Conservation (phyloP, 2,797 vertebrate genomes). For the Buphagus erythrorhynchus region DNA sequence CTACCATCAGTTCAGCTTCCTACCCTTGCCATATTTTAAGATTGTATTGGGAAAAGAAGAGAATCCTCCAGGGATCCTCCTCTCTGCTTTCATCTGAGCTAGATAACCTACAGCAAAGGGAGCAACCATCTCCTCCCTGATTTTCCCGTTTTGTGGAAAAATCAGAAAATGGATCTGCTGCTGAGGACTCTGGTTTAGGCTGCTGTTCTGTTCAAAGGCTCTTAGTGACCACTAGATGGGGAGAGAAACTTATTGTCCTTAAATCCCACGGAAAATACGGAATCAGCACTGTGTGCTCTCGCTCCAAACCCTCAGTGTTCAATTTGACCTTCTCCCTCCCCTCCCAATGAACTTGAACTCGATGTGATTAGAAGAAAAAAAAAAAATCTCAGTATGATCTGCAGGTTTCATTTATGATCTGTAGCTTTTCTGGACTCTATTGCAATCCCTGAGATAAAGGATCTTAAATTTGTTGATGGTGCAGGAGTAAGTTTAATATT, state of each 20-base stretch:
- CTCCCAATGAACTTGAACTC: neutral
- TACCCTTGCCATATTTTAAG: neutral
- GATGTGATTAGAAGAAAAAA: neutral
- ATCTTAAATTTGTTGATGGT: neutral
- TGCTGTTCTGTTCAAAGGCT: neutral
- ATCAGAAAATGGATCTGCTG: neutral
- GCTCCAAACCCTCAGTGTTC: neutral
- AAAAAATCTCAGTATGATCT: neutral
- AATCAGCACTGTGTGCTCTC: fast-evolving
- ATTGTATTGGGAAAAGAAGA: neutral
- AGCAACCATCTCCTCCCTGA: neutral
- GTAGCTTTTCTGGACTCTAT: neutral
- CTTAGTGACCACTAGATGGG: conserved; percentile 74
- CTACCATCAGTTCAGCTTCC: neutral
- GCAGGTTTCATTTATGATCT: neutral
- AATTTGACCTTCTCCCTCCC: neutral
- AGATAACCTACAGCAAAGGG: neutral
- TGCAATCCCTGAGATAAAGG: neutral
- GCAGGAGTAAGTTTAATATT: neutral
- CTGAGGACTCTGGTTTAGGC: neutral
- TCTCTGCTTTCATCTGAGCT: neutral
- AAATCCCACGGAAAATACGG: neutral
- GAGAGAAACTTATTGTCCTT: conserved; percentile 57
- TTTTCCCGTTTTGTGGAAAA: neutral
- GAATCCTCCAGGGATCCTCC: neutral